Evolutionary conservation across 2,797 vertebrate species (phyloP).

Genomic region (Austrolebias charrua): DNA sequence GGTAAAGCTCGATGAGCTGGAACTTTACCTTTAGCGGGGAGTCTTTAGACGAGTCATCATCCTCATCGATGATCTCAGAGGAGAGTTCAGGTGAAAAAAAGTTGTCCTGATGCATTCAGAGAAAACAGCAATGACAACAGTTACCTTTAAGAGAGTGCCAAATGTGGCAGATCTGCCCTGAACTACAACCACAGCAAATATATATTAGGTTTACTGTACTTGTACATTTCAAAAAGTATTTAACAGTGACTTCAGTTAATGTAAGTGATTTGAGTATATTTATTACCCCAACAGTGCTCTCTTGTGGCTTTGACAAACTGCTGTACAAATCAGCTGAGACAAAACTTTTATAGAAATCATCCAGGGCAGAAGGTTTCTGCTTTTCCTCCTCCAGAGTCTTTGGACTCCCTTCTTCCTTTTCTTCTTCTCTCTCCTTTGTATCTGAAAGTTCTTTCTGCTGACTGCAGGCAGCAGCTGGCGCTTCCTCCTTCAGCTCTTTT

Average conservation of each 20-base stretch:
- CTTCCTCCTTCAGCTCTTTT: conserved; percentile 64
- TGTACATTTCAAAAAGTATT: no score
- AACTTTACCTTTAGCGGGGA: conserved; percentile 67
- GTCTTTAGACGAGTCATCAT: conserved; percentile 57
- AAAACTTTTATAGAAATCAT: conserved; percentile 72
- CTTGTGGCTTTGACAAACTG: conserved; percentile 59
- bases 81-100: conserved; percentile 36
- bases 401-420: conserved; percentile 76
- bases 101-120: conserved; percentile 45
- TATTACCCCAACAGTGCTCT: conserved; percentile 53
- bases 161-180: neutral
- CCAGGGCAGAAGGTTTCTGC: conserved; percentile 62
- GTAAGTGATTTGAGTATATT: neutral
- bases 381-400: conserved; percentile 81
- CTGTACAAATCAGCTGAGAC: conserved; percentile 60
- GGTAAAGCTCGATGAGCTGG: neutral
- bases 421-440: conserved; percentile 49
- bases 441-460: conserved; percentile 53
- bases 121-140: neutral
- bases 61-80: conserved; percentile 53
- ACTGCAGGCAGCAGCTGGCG: conserved; percentile 21
- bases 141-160: no score
- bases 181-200: neutral
- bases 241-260: no score
- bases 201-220: neutral